These are phyloP conservation scores for Synchiropus splendidus DNA, from an alignment of 2,113 vertebrate species.

Conservation along the genomic window DNA sequence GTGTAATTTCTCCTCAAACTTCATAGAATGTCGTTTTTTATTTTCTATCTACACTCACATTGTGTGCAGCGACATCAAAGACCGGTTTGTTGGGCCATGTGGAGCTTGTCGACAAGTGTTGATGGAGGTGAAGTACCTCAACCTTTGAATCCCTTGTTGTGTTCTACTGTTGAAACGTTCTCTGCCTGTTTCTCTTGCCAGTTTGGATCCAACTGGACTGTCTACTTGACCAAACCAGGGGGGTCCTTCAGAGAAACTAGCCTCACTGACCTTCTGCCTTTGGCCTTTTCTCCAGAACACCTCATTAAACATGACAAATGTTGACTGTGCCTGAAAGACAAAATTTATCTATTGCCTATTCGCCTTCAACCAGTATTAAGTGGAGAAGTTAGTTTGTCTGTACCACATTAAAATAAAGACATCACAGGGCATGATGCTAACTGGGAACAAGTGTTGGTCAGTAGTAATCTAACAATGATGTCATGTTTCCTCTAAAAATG, in stretches of 20 bases:
- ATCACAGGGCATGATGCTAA: too few relatives aligned
- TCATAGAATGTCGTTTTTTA: background rate
- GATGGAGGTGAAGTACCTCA: slow-evolving; percentile 73
- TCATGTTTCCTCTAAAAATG: too few relatives aligned
- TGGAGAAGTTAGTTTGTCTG: too few relatives aligned
- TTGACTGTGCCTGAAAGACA: too few relatives aligned
- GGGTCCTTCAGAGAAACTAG: slow-evolving; percentile 74
- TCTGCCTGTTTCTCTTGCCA: slow-evolving; percentile 28
- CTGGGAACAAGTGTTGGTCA: too few relatives aligned
- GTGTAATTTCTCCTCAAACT: background rate
- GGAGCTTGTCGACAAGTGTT: slow-evolving; percentile 90
- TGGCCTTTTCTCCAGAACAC: slow-evolving; percentile 74
- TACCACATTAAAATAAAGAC: too few relatives aligned
- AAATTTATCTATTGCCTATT: too few relatives aligned
- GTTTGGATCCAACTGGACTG: slow-evolving; percentile 79
- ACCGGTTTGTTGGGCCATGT: slow-evolving; percentile 76
- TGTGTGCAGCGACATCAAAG: slow-evolving; percentile 76
- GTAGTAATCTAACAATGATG: too few relatives aligned
- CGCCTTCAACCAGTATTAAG: too few relatives aligned
- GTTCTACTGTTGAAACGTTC: background rate
- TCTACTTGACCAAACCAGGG: slow-evolving; percentile 79
- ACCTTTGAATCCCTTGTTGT: background rate
- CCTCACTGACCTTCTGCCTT: slow-evolving; percentile 76
- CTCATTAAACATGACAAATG: slow-evolving; percentile 49
- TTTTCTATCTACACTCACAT: too few relatives aligned